Evolutionary conservation across 2,113 vertebrate species (phyloP).

Genomic region (Laticauda colubrina): DNA sequence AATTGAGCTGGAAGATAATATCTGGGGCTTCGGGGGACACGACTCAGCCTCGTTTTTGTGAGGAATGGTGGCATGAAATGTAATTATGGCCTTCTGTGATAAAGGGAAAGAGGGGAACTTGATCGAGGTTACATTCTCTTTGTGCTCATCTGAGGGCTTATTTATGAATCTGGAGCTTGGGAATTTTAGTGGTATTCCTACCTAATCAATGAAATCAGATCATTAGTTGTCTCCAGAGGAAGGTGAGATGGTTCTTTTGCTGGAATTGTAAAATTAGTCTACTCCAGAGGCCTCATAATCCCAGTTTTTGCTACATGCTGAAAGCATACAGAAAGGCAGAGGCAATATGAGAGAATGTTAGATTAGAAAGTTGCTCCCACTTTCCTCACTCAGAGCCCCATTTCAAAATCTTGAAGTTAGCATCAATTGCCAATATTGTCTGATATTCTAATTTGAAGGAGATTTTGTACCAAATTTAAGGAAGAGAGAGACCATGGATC

Average conservation of each 20-base stretch:
- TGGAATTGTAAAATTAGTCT: background rate
- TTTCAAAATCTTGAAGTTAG: background rate
- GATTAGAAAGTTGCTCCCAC: background rate
- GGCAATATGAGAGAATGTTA: background rate
- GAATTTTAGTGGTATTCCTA: background rate
- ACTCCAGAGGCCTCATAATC: background rate
- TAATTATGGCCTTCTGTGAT: background rate
- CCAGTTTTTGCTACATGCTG: background rate
- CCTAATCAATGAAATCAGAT: background rate
- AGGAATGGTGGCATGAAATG: background rate
- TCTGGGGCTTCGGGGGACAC: background rate
- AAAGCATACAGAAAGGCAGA: background rate
- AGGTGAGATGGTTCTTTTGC: background rate
- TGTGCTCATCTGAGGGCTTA: background rate
- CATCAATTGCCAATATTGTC: background rate
- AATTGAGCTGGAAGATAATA: slow-evolving; percentile 22
- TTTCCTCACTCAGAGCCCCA: background rate
- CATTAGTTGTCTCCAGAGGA: background rate
- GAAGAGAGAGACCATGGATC: background rate
- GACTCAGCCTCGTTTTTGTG: background rate
- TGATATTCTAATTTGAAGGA: background rate
- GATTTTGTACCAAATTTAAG: background rate
- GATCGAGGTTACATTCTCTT: background rate
- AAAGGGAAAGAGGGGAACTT: background rate
- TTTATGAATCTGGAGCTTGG: background rate